These are phyloP conservation scores for Anhinga anhinga DNA, from an alignment of 2,113 vertebrate species.

Conservation along the genomic window DNA sequence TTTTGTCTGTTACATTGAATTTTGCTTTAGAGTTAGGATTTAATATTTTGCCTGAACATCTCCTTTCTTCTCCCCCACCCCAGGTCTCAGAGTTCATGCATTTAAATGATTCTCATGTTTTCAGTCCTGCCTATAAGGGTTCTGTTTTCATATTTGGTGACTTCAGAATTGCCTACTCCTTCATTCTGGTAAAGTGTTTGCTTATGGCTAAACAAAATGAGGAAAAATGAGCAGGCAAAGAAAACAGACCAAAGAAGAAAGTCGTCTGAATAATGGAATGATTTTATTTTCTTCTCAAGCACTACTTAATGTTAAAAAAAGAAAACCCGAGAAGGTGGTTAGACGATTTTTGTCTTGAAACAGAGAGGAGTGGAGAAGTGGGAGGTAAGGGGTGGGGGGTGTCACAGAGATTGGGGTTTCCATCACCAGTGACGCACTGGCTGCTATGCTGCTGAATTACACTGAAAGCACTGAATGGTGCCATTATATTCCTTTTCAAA, in stretches of 20 bases:
- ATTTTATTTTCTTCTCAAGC: slow-evolving; percentile 14
- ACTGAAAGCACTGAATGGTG: slow-evolving; percentile 63
- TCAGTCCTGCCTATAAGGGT: background rate
- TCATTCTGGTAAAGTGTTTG: background rate
- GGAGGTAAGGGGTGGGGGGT: background rate
- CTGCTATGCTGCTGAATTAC: background rate
- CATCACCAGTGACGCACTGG: background rate
- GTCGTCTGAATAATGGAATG: background rate
- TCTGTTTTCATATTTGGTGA: background rate
- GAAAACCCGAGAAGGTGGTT: background rate
- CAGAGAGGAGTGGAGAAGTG: background rate
- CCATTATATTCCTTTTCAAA: slow-evolving; percentile 65
- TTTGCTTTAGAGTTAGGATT: background rate
- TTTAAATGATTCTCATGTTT: background rate
- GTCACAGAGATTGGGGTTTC: background rate
- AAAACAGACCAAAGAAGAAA: background rate
- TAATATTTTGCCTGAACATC: background rate
- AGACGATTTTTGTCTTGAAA: background rate
- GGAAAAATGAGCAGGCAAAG: background rate
- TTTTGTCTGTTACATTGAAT: background rate
- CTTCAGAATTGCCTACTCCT: background rate
- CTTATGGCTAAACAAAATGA: background rate
- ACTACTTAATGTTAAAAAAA: background rate
- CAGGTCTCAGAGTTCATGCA: background rate
- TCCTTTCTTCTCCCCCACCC: background rate